These are phyloP conservation scores for Pogonophryne albipinna DNA, from an alignment of 2,797 vertebrate genomes.

Conservation along the genomic window DNA sequence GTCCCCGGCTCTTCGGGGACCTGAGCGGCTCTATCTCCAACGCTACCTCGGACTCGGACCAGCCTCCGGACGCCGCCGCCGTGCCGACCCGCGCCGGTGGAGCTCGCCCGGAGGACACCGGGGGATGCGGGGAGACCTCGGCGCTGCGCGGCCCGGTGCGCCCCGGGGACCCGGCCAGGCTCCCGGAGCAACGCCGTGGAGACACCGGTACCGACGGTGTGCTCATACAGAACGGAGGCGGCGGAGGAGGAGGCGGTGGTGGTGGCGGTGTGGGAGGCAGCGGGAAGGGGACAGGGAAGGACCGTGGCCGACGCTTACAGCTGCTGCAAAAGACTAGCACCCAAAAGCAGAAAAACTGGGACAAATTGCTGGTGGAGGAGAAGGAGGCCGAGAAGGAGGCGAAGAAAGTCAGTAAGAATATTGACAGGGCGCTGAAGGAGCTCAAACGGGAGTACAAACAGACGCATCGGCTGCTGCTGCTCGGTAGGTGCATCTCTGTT, in stretches of 20 bases:
- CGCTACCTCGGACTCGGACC: slow-evolving; percentile 89
- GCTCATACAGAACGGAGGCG: slow-evolving; percentile 87
- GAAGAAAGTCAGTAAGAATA: slow-evolving; percentile 93
- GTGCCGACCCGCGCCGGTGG: slow-evolving; percentile 78
- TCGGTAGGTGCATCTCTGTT: slow-evolving; percentile 87
- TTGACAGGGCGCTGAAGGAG: slow-evolving; percentile 93
- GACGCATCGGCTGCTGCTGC: slow-evolving; percentile 94
- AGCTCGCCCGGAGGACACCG: slow-evolving; percentile 82
- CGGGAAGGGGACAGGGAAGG: slow-evolving; percentile 80
- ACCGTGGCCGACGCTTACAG: slow-evolving; percentile 83
- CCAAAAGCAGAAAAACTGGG: slow-evolving; percentile 90
- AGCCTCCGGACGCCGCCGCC: slow-evolving; percentile 82
- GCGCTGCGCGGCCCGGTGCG: slow-evolving; percentile 81
- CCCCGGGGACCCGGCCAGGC: slow-evolving; percentile 83
- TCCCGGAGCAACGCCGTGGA: slow-evolving; percentile 80
- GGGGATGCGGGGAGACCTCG: slow-evolving; percentile 81
- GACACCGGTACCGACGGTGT: slow-evolving; percentile 82
- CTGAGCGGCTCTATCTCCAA: slow-evolving; percentile 88
- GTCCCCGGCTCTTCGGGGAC: slow-evolving; percentile 95
- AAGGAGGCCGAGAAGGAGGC: slow-evolving; percentile 95
- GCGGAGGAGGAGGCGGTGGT: slow-evolving; percentile 54
- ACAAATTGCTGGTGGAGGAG: slow-evolving; percentile 91
- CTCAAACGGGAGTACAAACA: slow-evolving; percentile 95
- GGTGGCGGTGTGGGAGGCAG: slow-evolving; percentile 68
- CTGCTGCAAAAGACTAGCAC: slow-evolving; percentile 84